These are phyloP conservation scores for Procambarus virginalis DNA, from an alignment of 1,140 invertebrate genomes.

Conservation along the genomic window DNA sequence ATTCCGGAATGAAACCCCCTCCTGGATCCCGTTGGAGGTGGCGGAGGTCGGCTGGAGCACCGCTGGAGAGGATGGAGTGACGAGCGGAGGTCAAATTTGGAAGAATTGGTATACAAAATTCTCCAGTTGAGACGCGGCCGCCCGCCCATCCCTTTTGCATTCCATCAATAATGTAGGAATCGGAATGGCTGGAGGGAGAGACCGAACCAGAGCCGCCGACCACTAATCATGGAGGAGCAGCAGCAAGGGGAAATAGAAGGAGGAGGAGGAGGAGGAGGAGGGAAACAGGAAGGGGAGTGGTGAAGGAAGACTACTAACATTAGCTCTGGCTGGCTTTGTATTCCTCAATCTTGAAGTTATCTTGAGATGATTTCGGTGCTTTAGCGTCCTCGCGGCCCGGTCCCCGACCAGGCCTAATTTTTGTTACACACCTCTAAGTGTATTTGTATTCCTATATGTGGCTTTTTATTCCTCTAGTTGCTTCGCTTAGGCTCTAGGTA, in stretches of 20 bases:
- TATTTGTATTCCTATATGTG: too few species aligned
- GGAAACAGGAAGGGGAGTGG: not conserved
- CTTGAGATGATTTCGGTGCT: too few species aligned
- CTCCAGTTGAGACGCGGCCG: conserved; percentile 43
- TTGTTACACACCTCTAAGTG: too few species aligned
- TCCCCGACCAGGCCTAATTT: too few species aligned
- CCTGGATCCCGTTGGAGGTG: not conserved
- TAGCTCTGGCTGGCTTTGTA: too few species aligned
- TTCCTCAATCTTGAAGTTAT: too few species aligned
- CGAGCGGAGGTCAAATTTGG: conserved; percentile 10
- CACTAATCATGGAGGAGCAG: conserved; percentile 44
- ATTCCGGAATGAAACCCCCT: not conserved
- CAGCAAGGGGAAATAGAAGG: conserved; percentile 18
- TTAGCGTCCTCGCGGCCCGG: too few species aligned
- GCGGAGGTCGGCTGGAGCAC: not conserved
- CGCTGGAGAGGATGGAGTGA: not conserved
- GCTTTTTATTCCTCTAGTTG: too few species aligned
- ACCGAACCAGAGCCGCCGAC: conserved; percentile 54
- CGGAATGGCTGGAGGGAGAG: conserved; percentile 63
- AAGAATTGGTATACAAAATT: conserved; percentile 52
- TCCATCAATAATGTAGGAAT: conserved; percentile 66
- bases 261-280: conserved; percentile 24
- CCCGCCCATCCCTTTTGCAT: conserved; percentile 66
- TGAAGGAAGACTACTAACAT: not conserved
- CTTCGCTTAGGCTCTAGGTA: too few species aligned